These are phyloP conservation scores for Nerophis lumbriciformis DNA, from an alignment of 2,113 vertebrate species.

Conservation along the genomic window DNA sequence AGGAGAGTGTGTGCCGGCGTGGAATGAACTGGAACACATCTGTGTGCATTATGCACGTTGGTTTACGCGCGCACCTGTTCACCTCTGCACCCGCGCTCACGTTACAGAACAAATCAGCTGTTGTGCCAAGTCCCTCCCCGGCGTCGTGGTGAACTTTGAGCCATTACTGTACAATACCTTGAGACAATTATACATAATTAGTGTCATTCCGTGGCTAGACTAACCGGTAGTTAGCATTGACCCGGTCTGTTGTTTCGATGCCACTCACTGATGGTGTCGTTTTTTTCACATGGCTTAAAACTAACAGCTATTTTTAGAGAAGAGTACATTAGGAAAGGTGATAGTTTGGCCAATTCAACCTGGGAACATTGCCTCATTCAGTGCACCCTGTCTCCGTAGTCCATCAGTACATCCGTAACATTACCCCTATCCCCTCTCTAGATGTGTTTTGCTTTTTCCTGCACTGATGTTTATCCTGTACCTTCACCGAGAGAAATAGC, in stretches of 20 bases:
- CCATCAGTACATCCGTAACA: neutral
- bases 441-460: neutral
- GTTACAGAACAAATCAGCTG: constrained; percentile 24
- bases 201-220: constrained; percentile 11
- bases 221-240: constrained; percentile 39
- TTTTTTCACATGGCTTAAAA: constrained; percentile 4
- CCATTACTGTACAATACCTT: constrained; percentile 24
- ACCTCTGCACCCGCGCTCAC: constrained; percentile 16
- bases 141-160: neutral
- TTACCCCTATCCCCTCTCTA: neutral
- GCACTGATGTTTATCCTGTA: constrained; percentile 16
- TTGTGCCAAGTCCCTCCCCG: constrained; percentile 1
- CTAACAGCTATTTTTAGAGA: constrained; percentile 12
- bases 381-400: neutral
- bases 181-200: constrained; percentile 46
- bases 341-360: constrained; percentile 20
- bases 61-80: constrained; percentile 20
- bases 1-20: constrained; percentile 21
- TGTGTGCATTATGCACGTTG: constrained; percentile 2
- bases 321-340: constrained; percentile 9
- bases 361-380: constrained; percentile 8
- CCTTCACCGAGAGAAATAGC: neutral
- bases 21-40: constrained; percentile 17
- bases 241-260: constrained; percentile 29
- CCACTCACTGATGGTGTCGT: neutral